These are phyloP conservation scores for Aplochiton taeniatus DNA, from an alignment of 2,797 vertebrate species.

Conservation along the genomic window DNA sequence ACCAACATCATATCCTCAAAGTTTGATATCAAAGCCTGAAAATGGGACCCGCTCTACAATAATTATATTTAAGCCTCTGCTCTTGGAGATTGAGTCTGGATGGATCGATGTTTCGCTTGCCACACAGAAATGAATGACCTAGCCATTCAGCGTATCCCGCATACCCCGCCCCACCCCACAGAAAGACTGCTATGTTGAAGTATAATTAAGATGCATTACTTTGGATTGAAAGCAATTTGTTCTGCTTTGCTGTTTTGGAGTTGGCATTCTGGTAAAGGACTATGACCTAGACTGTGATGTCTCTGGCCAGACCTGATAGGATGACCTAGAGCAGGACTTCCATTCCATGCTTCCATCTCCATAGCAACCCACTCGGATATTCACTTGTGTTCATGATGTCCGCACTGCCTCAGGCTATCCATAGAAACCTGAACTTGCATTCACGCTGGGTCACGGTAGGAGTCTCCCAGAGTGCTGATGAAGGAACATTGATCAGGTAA, in stretches of 20 bases:
- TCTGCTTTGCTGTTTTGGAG: constrained; percentile 48
- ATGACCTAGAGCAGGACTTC: too few relatives aligned
- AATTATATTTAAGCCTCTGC: constrained; percentile 14
- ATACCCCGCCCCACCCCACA: constrained; percentile 28
- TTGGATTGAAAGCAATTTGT: constrained; percentile 59
- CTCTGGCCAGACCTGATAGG: too few relatives aligned
- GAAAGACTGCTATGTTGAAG: constrained; percentile 46
- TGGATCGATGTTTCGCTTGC: constrained; percentile 43
- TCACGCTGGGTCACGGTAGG: too few relatives aligned
- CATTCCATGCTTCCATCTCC: too few relatives aligned
- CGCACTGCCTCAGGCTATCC: too few relatives aligned
- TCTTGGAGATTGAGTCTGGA: constrained; percentile 40
- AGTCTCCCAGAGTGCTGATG: too few relatives aligned
- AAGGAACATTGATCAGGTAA: too few relatives aligned
- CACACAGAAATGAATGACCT: constrained; percentile 23
- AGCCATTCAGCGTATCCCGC: constrained; percentile 17
- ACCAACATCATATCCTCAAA: constrained; percentile 36
- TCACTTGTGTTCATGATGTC: too few relatives aligned
- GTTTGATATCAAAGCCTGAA: constrained; percentile 40
- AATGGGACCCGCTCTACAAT: constrained; percentile 26
- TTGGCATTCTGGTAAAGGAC: too few relatives aligned
- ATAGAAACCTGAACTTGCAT: too few relatives aligned
- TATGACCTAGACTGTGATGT: too few relatives aligned
- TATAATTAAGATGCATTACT: constrained; percentile 67
- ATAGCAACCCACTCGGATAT: too few relatives aligned